phyloP scores from a whole-genome alignment of 1,140 invertebrate genomes.

The Nautilus pompilius region DNA sequence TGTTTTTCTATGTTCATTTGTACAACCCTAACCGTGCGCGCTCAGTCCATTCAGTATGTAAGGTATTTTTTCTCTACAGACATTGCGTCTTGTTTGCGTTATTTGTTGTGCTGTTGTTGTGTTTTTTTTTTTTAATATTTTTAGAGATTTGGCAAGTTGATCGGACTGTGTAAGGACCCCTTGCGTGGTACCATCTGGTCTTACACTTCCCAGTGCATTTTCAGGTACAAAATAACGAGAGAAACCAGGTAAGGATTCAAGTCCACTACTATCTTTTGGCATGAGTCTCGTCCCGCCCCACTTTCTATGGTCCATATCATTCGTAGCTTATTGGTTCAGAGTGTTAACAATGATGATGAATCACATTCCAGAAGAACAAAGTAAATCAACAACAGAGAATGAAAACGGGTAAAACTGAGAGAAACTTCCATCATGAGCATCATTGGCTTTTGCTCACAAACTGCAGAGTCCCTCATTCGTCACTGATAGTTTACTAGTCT shows the following conservation, averaged over 20 bases:
- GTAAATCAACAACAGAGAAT: too few relatives aligned
- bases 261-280: background rate
- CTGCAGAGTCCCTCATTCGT: too few relatives aligned
- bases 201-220: slow-evolving; percentile 75
- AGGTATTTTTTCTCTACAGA: too few relatives aligned
- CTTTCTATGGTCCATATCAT: background rate
- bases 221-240: slow-evolving; percentile 78
- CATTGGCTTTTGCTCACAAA: too few relatives aligned
- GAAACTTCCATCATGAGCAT: too few relatives aligned
- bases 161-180: slow-evolving; percentile 79
- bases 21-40: too few relatives aligned
- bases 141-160: slow-evolving; percentile 75
- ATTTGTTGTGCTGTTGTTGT: too few relatives aligned
- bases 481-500: too few relatives aligned
- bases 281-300: background rate
- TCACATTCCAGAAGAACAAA: background rate
- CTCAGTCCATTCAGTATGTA: too few relatives aligned
- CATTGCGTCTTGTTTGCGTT: too few relatives aligned
- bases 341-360: background rate
- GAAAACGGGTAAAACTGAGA: too few relatives aligned
- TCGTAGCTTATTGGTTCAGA: background rate
- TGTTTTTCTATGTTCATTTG: too few relatives aligned
- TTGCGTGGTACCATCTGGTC: slow-evolving; percentile 80
- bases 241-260: slow-evolving; percentile 72
- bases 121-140: slow-evolving; percentile 35